These are phyloP conservation scores for Gymnogyps californianus DNA, from an alignment of 2,113 vertebrate genomes.

Conservation along the genomic window DNA sequence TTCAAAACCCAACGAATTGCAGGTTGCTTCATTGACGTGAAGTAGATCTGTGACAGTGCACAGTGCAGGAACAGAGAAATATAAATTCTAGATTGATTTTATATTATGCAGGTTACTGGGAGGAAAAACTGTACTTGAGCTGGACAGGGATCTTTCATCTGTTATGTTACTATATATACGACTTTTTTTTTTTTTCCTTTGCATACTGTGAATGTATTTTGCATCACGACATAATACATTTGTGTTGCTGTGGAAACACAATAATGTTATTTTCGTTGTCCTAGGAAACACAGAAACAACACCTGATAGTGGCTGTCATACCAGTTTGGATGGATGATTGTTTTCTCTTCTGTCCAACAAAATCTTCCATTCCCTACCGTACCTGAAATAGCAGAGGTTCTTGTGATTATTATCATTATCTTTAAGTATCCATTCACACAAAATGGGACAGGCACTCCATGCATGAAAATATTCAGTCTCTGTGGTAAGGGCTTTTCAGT, in stretches of 20 bases:
- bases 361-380: not conserved
- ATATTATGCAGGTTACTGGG: not conserved
- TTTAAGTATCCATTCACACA: not conserved
- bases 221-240: constrained; percentile 32
- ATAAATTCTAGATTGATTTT: not conserved
- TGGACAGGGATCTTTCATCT: constrained; percentile 6
- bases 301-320: not conserved
- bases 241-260: constrained; percentile 53
- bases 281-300: constrained; percentile 60
- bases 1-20: not conserved
- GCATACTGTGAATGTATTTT: constrained; percentile 43
- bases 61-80: not conserved
- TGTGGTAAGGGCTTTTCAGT: not conserved
- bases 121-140: not conserved
- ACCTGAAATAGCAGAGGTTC: not conserved
- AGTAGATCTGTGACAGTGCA: not conserved
- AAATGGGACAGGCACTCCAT: not conserved
- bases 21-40: not conserved
- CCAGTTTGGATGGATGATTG: not conserved
- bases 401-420: not conserved
- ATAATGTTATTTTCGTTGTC: constrained; percentile 61
- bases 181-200: not conserved
- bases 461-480: not conserved
- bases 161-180: not conserved
- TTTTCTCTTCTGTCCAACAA: constrained; percentile 5